Conservation (phyloP, 2,797 vertebrate species). For the Parauchenoglanis punctatus region DNA sequence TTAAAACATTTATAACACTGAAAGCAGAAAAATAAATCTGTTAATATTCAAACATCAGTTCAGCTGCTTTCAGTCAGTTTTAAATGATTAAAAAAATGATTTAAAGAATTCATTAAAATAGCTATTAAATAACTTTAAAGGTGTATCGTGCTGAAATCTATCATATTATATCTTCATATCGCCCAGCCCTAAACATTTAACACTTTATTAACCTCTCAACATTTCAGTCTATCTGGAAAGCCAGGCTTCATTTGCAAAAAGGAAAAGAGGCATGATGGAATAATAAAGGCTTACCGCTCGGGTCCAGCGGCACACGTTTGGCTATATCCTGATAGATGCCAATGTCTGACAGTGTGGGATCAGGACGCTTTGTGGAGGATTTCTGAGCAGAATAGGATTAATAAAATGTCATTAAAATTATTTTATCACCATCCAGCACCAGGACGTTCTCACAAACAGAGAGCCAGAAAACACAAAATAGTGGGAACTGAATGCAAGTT, state of each 20-base stretch:
- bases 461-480: background rate
- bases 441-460: background rate
- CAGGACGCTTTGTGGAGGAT: constrained; percentile 76
- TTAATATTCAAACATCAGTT: background rate
- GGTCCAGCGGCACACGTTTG: constrained; percentile 64
- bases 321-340: constrained; percentile 88
- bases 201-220: background rate
- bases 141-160: background rate
- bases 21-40: background rate
- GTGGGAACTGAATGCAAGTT: background rate
- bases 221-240: background rate
- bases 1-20: background rate
- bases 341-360: constrained; percentile 69
- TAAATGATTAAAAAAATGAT: background rate
- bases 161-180: background rate
- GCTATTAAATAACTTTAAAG: background rate
- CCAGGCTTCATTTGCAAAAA: background rate
- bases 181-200: background rate
- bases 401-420: background rate
- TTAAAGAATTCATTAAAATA: background rate
- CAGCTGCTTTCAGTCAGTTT: background rate
- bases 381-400: constrained; percentile 71
- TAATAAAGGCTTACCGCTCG: constrained; percentile 67
- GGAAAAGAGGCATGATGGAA: background rate
- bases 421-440: background rate